Base-by-base conservation (phyloP, 92 coral and sea anemone species). In the Zoanthus sociatus region DNA sequence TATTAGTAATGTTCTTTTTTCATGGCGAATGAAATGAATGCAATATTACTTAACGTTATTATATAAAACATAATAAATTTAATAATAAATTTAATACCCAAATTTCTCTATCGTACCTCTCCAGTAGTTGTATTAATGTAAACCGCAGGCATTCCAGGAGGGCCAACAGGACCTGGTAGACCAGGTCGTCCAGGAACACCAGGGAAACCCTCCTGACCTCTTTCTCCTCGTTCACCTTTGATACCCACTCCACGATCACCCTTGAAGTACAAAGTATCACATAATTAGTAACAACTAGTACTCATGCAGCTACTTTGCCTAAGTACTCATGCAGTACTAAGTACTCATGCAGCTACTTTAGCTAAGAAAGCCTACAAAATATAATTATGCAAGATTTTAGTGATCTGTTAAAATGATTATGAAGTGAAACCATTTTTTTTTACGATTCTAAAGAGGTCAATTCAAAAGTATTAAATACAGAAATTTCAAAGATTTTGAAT, bases 141-240 rank as follows among this genome's bases (percentile, higher is more conserved):
- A 44, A 79, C 84, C 16, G 84, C 84, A 9, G 84, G 84, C 73
- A 79, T 79, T 44, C 84, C 84, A 61, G 84, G 84, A 58, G 84
- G 84, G 6, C 84, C 84, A 79, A 79, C n/a, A 18, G 73, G 9
- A 10, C 84, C 84, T 9, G 84, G 84, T 63, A 79, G 55, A 60
- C 84, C 84, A 16, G 84, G 73, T 4, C 5, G 53, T 30, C 84
- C 84, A 7, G 84, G 84, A 42, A 79, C 6, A 13, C 84, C 84
- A 32, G 84, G 84, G 31, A 63, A 79, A 26, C 84, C 84, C 44
- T 33, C 71, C 42, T 15, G 50, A 12, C 84, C 84, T 44, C 4
- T 46, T 33, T 9, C 6, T 37, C 84, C 84, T 3, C 84, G 84
- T 30, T 79, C 84, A 63, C 84, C 84, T 66, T 63, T 79, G 55